These are phyloP conservation scores for Stenopsyche tienmushanensis DNA, from an alignment of 1,140 invertebrate species.

Conservation along the genomic window DNA sequence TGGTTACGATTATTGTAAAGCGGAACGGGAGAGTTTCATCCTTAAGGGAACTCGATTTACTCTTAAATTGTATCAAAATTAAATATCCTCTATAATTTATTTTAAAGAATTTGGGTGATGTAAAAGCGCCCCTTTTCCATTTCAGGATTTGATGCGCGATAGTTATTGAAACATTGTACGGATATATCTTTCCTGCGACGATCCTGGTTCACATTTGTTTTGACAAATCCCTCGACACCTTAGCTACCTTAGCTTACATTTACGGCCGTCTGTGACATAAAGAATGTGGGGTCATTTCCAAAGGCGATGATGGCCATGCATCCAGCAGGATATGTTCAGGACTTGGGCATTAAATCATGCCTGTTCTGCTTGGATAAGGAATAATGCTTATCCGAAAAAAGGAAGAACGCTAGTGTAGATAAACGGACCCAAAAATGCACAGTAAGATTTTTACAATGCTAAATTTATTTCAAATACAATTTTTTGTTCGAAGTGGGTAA, in stretches of 20 bases:
- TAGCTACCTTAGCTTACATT: constrained; percentile 18
- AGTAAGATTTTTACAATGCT: no score
- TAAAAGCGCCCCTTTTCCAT: no score
- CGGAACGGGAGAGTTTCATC: background rate
- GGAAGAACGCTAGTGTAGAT: no score
- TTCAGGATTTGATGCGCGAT: no score
- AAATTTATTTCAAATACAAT: no score
- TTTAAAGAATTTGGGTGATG: background rate
- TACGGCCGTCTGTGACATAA: constrained; percentile 28
- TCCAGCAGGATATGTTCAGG: constrained; percentile 20
- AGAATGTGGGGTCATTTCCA: constrained; percentile 40
- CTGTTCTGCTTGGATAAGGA: constrained; percentile 23
- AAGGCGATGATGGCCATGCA: constrained; percentile 41
- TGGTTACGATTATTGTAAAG: constrained; percentile 5
- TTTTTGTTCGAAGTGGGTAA: no score
- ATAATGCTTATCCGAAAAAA: constrained; percentile 20
- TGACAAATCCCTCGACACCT: constrained; percentile 38
- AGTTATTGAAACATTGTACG: no score
- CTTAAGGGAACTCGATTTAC: no score
- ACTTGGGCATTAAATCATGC: constrained; percentile 37
- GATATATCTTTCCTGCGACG: constrained; percentile 23
- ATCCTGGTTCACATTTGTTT: constrained; percentile 36
- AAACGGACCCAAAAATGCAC: no score
- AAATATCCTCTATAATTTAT: background rate
- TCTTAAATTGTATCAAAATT: background rate